Evolutionary conservation across 2,113 vertebrate genomes (phyloP).

Genomic region (Pantherophis guttatus): DNA sequence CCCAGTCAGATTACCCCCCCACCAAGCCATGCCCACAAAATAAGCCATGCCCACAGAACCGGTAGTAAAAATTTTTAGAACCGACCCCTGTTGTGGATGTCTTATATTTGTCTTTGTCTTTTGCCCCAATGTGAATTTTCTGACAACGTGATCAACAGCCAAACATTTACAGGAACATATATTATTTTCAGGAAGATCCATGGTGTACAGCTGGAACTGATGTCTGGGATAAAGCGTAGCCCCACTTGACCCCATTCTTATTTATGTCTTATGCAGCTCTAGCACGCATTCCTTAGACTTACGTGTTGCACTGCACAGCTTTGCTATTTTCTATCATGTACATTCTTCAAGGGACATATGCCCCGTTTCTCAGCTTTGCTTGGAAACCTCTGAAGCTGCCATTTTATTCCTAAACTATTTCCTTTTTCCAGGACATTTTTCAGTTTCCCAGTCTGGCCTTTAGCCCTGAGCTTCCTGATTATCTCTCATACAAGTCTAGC

Average conservation of each 20-base stretch:
- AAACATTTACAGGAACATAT: background rate
- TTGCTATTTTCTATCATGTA: conserved; percentile 10
- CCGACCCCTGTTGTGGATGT: background rate
- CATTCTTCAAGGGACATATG: background rate
- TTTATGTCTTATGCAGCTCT: background rate
- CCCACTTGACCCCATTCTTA: conserved; percentile 28
- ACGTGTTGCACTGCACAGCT: conserved; percentile 8
- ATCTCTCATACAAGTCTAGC: background rate
- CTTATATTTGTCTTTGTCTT: background rate
- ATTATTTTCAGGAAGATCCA: background rate
- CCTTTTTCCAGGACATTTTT: background rate
- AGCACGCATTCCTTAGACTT: background rate
- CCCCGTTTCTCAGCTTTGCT: background rate
- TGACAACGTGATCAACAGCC: background rate
- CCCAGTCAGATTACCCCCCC: too few relatives aligned
- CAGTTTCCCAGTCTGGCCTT: background rate
- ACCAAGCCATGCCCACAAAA: too few relatives aligned
- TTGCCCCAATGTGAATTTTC: background rate
- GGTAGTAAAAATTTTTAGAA: too few relatives aligned
- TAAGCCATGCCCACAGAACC: too few relatives aligned
- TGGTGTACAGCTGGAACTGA: background rate
- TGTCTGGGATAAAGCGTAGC: rapidly evolving
- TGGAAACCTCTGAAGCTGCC: conserved; percentile 12
- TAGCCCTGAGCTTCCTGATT: background rate
- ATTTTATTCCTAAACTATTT: conserved; percentile 46